phyloP scores from a whole-genome alignment of 2,888 invertebrate species.

The Physocephala rufipes region DNA sequence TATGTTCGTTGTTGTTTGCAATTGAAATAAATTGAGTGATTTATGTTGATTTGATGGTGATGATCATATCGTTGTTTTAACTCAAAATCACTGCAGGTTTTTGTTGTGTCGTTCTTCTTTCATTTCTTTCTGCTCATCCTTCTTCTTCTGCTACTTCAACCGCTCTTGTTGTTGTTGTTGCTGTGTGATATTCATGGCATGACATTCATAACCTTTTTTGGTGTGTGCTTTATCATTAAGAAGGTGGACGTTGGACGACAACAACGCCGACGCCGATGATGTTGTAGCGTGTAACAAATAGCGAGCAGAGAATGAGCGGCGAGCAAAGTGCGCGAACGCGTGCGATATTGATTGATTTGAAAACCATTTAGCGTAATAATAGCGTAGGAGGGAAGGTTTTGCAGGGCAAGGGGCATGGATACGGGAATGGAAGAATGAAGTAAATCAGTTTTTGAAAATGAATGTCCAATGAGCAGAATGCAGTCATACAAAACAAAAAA shows the following conservation, averaged over 20 bases:
- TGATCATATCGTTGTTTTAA: slow-evolving; percentile 33
- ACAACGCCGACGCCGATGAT: slow-evolving; percentile 27
- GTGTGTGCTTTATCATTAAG: too few species aligned
- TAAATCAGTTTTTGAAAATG: too few species aligned
- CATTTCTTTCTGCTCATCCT: background rate
- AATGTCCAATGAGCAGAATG: too few species aligned
- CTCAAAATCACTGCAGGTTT: slow-evolving; percentile 2
- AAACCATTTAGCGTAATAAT: too few species aligned
- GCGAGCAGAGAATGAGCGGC: slow-evolving; percentile 5
- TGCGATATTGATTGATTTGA: too few species aligned
- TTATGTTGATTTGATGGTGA: slow-evolving; percentile 56
- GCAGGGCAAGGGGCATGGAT: too few species aligned
- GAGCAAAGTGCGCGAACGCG: background rate
- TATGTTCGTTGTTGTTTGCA: background rate
- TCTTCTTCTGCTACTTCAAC: background rate
- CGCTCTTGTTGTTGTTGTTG: background rate
- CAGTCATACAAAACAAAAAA: too few species aligned
- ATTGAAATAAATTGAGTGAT: slow-evolving; percentile 46
- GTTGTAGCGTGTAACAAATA: slow-evolving; percentile 29
- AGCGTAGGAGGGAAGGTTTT: too few species aligned
- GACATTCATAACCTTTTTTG: too few species aligned
- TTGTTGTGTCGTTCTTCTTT: background rate
- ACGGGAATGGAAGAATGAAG: too few species aligned
- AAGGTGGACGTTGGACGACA: slow-evolving; percentile 30
- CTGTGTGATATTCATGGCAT: background rate